Evolutionary conservation across 1,140 invertebrate genomes (phyloP).

Genomic region (Trypoxylus dichotomus): DNA sequence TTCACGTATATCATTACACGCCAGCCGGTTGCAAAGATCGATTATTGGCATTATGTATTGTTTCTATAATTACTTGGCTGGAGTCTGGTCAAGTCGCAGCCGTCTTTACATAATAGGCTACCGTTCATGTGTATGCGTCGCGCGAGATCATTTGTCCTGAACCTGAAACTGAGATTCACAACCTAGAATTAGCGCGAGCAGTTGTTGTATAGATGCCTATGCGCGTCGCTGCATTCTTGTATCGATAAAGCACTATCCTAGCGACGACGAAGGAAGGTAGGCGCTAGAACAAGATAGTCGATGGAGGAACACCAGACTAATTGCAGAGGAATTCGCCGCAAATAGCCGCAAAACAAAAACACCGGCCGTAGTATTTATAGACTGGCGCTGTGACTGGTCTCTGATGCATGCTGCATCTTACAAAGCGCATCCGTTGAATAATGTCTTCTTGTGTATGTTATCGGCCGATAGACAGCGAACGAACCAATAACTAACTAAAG

Average conservation of each 20-base stretch:
- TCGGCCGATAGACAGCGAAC: background rate
- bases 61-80: slow-evolving; percentile 7
- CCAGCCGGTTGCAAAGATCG: background rate
- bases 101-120: slow-evolving; percentile 2
- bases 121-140: background rate
- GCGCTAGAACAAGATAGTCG: background rate
- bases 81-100: background rate
- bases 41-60: slow-evolving; percentile 7
- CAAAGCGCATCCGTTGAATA: slow-evolving; percentile 2
- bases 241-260: background rate
- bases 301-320: slow-evolving; percentile 34
- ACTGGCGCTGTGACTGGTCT: slow-evolving; percentile 1
- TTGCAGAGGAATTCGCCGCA: slow-evolving; percentile 37
- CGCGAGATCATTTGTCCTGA: background rate
- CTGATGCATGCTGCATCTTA: background rate
- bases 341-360: slow-evolving; percentile 34
- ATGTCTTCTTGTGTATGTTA: background rate
- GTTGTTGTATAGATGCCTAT: background rate
- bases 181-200: background rate
- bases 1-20: background rate
- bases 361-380: slow-evolving; percentile 22
- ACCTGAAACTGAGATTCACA: slow-evolving; percentile 6
- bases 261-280: background rate
- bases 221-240: background rate
- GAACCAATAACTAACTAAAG: slow-evolving; percentile 3